Conservation (phyloP, 1,140 invertebrate species). For the Scaptomyza hsui region DNA sequence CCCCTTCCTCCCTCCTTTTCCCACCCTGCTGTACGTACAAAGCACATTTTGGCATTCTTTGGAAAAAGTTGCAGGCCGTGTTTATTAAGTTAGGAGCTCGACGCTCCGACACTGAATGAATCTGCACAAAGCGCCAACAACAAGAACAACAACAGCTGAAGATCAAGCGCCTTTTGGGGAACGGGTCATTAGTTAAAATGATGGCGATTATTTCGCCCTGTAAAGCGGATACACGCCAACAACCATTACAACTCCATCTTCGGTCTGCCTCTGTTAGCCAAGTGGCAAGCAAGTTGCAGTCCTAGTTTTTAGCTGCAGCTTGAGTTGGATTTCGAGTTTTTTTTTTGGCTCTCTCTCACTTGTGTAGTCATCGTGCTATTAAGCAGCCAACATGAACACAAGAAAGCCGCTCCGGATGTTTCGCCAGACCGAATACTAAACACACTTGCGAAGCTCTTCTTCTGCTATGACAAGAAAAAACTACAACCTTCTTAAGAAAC, state of each 20-base stretch:
- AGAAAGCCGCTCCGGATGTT: constrained; percentile 31
- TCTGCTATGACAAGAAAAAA: not conserved
- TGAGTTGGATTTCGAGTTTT: constrained; percentile 54
- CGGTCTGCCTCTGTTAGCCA: not conserved
- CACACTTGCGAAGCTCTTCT: too few relatives aligned
- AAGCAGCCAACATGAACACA: constrained; percentile 47
- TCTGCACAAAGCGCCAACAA: constrained; percentile 76
- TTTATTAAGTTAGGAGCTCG: constrained; percentile 78
- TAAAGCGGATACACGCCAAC: constrained; percentile 64
- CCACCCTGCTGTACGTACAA: not conserved
- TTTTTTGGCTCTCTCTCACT: constrained; percentile 34
- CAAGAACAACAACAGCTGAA: constrained; percentile 15
- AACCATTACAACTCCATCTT: constrained; percentile 71
- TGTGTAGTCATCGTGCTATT: constrained; percentile 78
- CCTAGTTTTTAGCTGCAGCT: constrained; percentile 28
- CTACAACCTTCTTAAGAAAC: not conserved
- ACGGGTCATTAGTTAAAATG: constrained; percentile 80
- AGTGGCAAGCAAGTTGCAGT: constrained; percentile 26
- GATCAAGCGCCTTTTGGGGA: constrained; percentile 40
- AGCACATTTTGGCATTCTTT: constrained; percentile 77
- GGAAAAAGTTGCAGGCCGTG: constrained; percentile 60
- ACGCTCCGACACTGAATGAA: constrained; percentile 71
- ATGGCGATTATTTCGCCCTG: constrained; percentile 78
- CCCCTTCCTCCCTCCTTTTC: not conserved
- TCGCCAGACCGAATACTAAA: constrained; percentile 1